Evolutionary conservation across 2,113 vertebrate species (phyloP), one percentile per base, ranked within the genome.

Genomic region (Atractosteus spatula): DNA sequence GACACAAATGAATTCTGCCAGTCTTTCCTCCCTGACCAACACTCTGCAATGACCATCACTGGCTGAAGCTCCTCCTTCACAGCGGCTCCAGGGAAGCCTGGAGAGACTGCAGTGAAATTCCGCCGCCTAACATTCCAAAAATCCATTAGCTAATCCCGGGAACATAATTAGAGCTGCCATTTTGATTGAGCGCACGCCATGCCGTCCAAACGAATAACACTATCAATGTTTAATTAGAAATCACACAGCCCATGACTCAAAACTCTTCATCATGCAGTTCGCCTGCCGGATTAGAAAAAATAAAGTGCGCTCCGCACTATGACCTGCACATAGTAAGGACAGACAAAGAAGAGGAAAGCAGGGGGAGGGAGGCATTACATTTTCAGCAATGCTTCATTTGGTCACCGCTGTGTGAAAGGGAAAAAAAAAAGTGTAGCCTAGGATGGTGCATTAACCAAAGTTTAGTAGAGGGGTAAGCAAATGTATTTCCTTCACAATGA

Each of bases 151-250:
- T 93, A 93, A 95, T 95, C 95, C 93, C 95, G 85, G 92, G 93
- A 93, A 92, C 90, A 89, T 96, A 96, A 96, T 97, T 97, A 96
- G 89, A 87, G 85, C 93, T 96, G 95, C 93, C 94, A 94, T 94
- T 94, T 93, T 96, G 95, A 97, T 95, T 92, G 92, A 96, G 91
- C 85, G 83, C 82, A 89, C 78, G 80, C 89, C 94, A 91, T 85
- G 80, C 88, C 82, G 84, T 92, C 92, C 87, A 92, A 92, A 95
- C 93, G 93, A 91, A 92, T 91, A 94, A 96, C 93, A 92, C 93
- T 89, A 95, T 94, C 94, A 95, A 95, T 96, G 95, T 97, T 96
- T 96, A 86, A 95, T 96, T 96, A 96, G 88, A 91, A 90, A 91
- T 88, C 83, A 82, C 81, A 87, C 86, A 85, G 86, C 89, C 84